phyloP scores from a whole-genome alignment of 1,140 invertebrate species.

The Conopomorpha cramerella region DNA sequence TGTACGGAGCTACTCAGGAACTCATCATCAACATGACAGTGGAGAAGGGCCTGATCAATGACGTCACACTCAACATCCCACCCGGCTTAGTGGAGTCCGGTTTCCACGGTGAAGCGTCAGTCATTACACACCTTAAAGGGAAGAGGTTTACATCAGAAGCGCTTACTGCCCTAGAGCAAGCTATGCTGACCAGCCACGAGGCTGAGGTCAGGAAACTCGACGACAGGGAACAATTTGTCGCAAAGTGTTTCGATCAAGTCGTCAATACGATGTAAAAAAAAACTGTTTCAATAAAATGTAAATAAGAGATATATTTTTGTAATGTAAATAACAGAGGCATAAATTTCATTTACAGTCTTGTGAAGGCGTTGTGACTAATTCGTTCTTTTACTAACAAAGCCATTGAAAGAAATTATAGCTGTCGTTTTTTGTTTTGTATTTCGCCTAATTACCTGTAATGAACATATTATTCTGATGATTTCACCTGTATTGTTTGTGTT shows the following conservation, averaged over 20 bases:
- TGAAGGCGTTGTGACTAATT: not conserved
- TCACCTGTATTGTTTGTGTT: not conserved
- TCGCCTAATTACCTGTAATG: too few species aligned
- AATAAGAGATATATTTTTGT: not conserved
- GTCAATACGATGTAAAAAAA: constrained; percentile 46
- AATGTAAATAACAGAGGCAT: not conserved
- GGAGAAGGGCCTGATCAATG: constrained; percentile 48
- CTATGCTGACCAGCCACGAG: constrained; percentile 38
- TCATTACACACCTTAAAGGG: constrained; percentile 52
- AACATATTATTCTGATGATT: too few species aligned
- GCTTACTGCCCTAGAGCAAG: constrained; percentile 41
- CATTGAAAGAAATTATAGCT: not conserved
- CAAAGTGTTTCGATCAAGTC: constrained; percentile 57
- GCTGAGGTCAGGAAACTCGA: constrained; percentile 39
- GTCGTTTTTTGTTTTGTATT: constrained; percentile 9
- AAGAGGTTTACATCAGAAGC: constrained; percentile 55
- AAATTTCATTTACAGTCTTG: not conserved
- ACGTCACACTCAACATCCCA: constrained; percentile 53
- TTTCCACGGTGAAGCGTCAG: constrained; percentile 53
- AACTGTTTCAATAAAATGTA: constrained; percentile 10
- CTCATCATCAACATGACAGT: constrained; percentile 51
- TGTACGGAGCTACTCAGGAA: constrained; percentile 44
- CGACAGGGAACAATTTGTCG: constrained; percentile 56
- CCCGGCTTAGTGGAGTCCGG: constrained; percentile 51
- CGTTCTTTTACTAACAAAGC: not conserved